Evolutionary conservation across 1,140 invertebrate species (phyloP).

Genomic region (Antheraea pernyi): DNA sequence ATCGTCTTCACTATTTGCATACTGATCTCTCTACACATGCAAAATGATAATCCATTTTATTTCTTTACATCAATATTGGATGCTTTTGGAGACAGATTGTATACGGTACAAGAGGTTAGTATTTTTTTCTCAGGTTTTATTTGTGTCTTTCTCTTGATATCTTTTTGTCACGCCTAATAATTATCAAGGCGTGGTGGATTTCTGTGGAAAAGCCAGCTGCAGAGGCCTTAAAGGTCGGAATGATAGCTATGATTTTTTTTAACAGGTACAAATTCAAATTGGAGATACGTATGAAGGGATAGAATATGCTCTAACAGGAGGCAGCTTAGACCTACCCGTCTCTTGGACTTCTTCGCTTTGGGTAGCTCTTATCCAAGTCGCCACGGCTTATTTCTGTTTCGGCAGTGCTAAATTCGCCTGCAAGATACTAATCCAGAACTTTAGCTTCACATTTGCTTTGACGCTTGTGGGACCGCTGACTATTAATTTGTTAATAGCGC

Average conservation of each 20-base stretch:
- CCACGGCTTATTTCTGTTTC: constrained; percentile 90
- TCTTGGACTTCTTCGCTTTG: constrained; percentile 85
- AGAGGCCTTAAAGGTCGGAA: too few relatives aligned
- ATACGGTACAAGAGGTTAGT: constrained; percentile 85
- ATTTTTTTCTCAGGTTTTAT: neutral
- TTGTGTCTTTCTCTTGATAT: too few relatives aligned
- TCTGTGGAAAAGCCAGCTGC: too few relatives aligned
- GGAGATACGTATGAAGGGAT: constrained; percentile 81
- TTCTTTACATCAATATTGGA: constrained; percentile 85
- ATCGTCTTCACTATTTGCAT: constrained; percentile 87
- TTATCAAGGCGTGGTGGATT: too few relatives aligned
- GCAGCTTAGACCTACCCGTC: constrained; percentile 82
- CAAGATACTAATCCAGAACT: constrained; percentile 97
- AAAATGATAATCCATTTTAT: constrained; percentile 85
- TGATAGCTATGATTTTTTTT: too few relatives aligned
- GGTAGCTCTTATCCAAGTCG: constrained; percentile 89
- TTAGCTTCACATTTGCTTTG: constrained; percentile 96
- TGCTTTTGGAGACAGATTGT: constrained; percentile 87
- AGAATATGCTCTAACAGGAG: constrained; percentile 83
- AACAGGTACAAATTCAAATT: constrained; percentile 79
- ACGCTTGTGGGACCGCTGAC: constrained; percentile 94
- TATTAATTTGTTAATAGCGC: constrained; percentile 92
- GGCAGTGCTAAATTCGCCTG: constrained; percentile 95
- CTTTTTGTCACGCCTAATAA: too few relatives aligned
- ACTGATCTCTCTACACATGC: constrained; percentile 84